Evolutionary conservation across 2,888 invertebrate genomes (phyloP).

Genomic region (Myopa tessellatipennis): DNA sequence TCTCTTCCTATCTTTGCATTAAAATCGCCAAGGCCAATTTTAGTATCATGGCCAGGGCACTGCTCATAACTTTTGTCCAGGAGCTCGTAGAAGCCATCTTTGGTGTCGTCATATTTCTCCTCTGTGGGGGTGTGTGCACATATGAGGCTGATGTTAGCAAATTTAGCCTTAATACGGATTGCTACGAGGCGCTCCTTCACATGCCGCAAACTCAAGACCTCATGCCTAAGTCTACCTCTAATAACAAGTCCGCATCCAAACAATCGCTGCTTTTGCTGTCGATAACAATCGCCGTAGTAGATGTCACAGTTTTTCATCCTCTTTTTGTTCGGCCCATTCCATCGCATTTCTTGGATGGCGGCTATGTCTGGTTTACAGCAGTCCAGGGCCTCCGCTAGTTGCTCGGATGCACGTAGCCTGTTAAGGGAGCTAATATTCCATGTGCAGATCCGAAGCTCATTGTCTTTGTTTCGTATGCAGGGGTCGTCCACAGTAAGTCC

Average conservation of each 20-base stretch:
- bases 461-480: conserved; percentile 21
- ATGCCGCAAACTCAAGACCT: not conserved
- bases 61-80: not conserved
- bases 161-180: conserved; percentile 2
- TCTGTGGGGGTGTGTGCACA: conserved; percentile 10
- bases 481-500: conserved; percentile 8
- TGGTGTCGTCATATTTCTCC: not conserved
- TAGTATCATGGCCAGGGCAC: conserved; percentile 19
- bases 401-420: not conserved
- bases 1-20: conserved; percentile 17
- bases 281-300: not conserved
- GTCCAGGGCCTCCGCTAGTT: no score
- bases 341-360: conserved; percentile 20
- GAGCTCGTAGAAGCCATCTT: not conserved
- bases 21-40: not conserved
- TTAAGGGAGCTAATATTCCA: not conserved
- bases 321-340: conserved; percentile 7
- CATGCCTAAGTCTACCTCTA: not conserved
- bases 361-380: conserved; percentile 10
- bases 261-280: not conserved
- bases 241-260: conserved; percentile 4
- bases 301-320: not conserved
- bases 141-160: not conserved
- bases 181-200: not conserved
- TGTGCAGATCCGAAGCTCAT: conserved; percentile 16